Conservation (phyloP, 2,888 invertebrate genomes). For the Tineola bisselliella region DNA sequence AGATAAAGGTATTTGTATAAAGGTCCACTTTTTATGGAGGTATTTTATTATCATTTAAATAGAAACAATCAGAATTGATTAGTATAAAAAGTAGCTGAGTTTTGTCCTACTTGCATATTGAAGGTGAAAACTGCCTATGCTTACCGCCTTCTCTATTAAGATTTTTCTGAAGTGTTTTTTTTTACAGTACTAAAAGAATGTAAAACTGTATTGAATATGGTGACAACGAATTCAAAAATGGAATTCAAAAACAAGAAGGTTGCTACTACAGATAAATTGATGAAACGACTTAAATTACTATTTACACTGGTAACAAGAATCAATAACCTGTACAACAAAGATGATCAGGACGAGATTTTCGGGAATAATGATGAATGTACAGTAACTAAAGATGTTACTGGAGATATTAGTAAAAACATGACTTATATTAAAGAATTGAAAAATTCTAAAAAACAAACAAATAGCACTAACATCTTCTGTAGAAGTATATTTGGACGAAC, state of each 20-base stretch:
- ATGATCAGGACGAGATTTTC: slow-evolving; percentile 41
- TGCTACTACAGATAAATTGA: slow-evolving; percentile 34
- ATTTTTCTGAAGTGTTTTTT: background rate
- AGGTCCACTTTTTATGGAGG: too few relatives aligned
- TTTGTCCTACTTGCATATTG: too few relatives aligned
- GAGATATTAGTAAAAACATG: slow-evolving; percentile 16
- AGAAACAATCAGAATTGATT: too few relatives aligned
- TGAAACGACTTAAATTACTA: slow-evolving; percentile 46
- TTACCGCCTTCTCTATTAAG: too few relatives aligned
- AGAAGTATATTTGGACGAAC: slow-evolving; percentile 45
- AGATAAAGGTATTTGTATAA: slow-evolving; percentile 36
- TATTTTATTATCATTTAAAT: too few relatives aligned
- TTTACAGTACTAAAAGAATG: slow-evolving; percentile 48
- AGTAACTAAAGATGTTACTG: background rate
- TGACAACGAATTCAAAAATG: slow-evolving; percentile 29
- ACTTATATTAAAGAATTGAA: slow-evolving; percentile 33
- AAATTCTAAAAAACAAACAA: slow-evolving; percentile 24
- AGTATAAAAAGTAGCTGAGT: too few relatives aligned
- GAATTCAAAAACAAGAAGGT: slow-evolving; percentile 24
- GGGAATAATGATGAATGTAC: slow-evolving; percentile 25
- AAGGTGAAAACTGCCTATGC: too few relatives aligned
- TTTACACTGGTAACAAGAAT: slow-evolving; percentile 47
- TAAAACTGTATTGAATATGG: slow-evolving; percentile 46
- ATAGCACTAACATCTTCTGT: slow-evolving; percentile 26
- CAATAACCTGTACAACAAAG: slow-evolving; percentile 37